phyloP scores from a whole-genome alignment of 2,888 invertebrate species.

The Hemistola chrysoprasaria region DNA sequence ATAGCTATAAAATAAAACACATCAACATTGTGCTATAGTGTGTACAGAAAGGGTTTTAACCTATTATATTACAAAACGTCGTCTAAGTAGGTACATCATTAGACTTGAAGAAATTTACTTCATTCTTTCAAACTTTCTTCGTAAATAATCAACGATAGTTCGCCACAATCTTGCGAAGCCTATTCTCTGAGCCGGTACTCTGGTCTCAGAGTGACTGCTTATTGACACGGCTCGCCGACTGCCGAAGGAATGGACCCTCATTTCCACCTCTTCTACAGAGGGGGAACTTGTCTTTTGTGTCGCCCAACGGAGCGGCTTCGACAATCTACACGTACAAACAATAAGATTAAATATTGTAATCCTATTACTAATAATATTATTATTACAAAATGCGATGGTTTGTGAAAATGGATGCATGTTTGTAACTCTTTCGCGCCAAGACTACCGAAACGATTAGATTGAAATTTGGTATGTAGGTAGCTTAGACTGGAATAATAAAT shows the following conservation, averaged over 20 bases:
- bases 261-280: slow-evolving; percentile 63
- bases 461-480: too few species aligned
- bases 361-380: too few species aligned
- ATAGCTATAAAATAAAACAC: too few species aligned
- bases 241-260: slow-evolving; percentile 64
- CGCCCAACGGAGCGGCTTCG: slow-evolving; percentile 72
- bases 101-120: slow-evolving; percentile 5
- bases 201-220: slow-evolving; percentile 32
- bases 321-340: slow-evolving; percentile 54
- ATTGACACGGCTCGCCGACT: slow-evolving; percentile 33
- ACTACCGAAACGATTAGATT: too few species aligned
- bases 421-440: too few species aligned
- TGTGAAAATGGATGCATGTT: too few species aligned
- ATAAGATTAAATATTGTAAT: not conserved
- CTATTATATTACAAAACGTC: too few species aligned
- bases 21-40: too few species aligned
- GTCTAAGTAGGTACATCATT: too few species aligned
- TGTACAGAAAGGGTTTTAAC: too few species aligned
- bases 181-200: slow-evolving; percentile 47
- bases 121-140: slow-evolving; percentile 10
- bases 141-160: slow-evolving; percentile 24
- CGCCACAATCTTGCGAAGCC: slow-evolving; percentile 42
- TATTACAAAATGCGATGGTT: too few species aligned
- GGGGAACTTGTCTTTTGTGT: slow-evolving; percentile 65
- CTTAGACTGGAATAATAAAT: too few species aligned